Conservation (phyloP, 2,888 invertebrate species). For the Meta bourneti region DNA sequence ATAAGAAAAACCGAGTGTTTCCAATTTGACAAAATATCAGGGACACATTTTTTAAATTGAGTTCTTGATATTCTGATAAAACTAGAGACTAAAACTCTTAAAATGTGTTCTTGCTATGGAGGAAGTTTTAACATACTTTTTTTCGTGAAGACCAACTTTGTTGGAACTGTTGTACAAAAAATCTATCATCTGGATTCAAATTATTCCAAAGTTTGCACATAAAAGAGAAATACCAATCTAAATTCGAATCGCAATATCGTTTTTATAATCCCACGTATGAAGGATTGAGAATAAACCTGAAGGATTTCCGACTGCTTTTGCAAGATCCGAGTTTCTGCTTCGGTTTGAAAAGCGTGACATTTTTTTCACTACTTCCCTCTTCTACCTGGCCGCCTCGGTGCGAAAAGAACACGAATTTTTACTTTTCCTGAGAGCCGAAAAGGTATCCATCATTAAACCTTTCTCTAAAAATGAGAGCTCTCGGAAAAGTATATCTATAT, state of each 20-base stretch:
- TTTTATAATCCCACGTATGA: not conserved
- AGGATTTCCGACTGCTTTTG: slow-evolving; percentile 33
- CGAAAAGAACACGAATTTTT: slow-evolving; percentile 60
- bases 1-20: too few relatives aligned
- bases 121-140: too few relatives aligned
- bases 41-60: too few relatives aligned
- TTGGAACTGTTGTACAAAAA: too few relatives aligned
- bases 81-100: too few relatives aligned
- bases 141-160: too few relatives aligned
- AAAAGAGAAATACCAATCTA: not conserved
- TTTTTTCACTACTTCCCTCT: not conserved
- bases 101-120: too few relatives aligned
- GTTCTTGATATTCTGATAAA: too few relatives aligned
- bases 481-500: slow-evolving; percentile 41
- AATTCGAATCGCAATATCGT: not conserved
- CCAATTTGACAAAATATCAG: too few relatives aligned
- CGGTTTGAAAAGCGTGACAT: not conserved
- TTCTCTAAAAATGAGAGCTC: slow-evolving; percentile 32
- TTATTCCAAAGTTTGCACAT: not conserved
- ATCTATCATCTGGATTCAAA: not conserved
- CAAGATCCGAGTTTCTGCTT: slow-evolving; percentile 1
- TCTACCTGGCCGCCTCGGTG: slow-evolving; percentile 24
- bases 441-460: slow-evolving; percentile 65
- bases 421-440: slow-evolving; percentile 43
- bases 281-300: not conserved